These are phyloP conservation scores for Hypsibius dujardini DNA, from an alignment of 1,140 invertebrate genomes.

Conservation along the genomic window DNA sequence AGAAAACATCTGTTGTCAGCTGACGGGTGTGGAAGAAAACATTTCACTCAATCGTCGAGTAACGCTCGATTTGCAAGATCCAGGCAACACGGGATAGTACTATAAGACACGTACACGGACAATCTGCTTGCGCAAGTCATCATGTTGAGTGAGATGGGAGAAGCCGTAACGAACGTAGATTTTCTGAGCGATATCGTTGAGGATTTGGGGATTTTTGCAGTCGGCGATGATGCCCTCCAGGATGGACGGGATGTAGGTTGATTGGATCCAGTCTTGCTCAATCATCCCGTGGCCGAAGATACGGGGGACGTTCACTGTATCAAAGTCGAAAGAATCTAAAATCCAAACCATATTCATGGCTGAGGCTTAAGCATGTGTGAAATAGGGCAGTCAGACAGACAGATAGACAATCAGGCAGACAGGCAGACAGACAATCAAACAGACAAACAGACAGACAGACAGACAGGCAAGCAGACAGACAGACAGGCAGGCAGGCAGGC, in stretches of 20 bases:
- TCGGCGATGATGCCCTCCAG: not conserved
- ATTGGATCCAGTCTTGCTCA: not conserved
- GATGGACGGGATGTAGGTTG: conserved; percentile 2
- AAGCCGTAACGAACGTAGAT: not conserved
- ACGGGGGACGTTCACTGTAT: not conserved
- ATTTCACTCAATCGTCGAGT: not conserved
- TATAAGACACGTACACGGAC: not conserved
- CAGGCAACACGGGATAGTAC: no score
- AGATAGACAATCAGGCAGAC: no score
- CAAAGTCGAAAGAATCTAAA: no score
- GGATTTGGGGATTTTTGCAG: not conserved
- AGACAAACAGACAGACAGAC: no score
- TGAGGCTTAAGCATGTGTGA: no score
- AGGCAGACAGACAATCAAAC: no score
- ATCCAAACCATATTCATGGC: no score
- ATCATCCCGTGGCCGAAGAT: conserved; percentile 7
- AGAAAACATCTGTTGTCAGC: conserved; percentile 9
- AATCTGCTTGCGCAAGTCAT: not conserved
- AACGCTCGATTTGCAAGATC: not conserved
- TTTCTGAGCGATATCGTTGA: not conserved
- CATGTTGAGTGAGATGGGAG: not conserved
- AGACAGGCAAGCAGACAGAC: no score
- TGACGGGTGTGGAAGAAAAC: conserved; percentile 3
- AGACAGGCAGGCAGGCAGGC: no score
- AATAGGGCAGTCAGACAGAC: no score